Base-by-base conservation (phyloP, 2,797 vertebrate species). In the Hippopotamyrus pictus region DNA sequence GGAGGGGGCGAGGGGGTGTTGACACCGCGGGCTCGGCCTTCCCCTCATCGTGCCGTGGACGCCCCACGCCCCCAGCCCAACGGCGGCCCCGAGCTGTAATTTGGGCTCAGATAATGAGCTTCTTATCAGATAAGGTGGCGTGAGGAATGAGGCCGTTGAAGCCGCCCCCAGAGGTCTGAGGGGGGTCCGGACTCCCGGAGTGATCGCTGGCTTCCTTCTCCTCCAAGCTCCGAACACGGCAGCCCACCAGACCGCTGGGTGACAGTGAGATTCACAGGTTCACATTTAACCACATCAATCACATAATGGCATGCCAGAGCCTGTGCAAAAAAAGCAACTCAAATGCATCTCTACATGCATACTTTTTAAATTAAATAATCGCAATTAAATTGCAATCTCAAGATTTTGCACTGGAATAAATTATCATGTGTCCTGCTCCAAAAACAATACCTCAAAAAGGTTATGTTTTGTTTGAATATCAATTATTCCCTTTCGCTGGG, bases 101-200 rank as follows among this genome's bases (percentile, higher is more conserved):
- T 94, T 94, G 92, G 94, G 93, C 94, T 93, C 92, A 96, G 97
- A 98, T 97, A 97, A 96, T 95, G 94, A 95, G 94, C 92, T 92
- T 92, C 91, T 95, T 96, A 97, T 97, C 96, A 97, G 97, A 98
- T 97, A 97, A 97, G 95, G 95, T 93, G 94, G 93, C 94, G 94
- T 96, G 97, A 98, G 95, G 96, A 96, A 98, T 96, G 95, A 95
- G 94, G 92, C 93, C 93, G 95, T 96, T 96, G 25, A 96, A 94
- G 92, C 92, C 94, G 92, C 94, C 93, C 93, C 95, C 95, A 96
- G 94, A 95, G 94, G 94, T 94, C 93, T 92, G 91, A 94, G 94
- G 97, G 97, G 97, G 97, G 97, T 97, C 97, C 93, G 89, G 91
- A 25, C 37, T 51, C 44, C 48, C 5, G 4, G n/a, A 22, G 22